These are phyloP conservation scores for Phyllostomus hastatus DNA, from an alignment of 2,113 vertebrate genomes.

Conservation along the genomic window DNA sequence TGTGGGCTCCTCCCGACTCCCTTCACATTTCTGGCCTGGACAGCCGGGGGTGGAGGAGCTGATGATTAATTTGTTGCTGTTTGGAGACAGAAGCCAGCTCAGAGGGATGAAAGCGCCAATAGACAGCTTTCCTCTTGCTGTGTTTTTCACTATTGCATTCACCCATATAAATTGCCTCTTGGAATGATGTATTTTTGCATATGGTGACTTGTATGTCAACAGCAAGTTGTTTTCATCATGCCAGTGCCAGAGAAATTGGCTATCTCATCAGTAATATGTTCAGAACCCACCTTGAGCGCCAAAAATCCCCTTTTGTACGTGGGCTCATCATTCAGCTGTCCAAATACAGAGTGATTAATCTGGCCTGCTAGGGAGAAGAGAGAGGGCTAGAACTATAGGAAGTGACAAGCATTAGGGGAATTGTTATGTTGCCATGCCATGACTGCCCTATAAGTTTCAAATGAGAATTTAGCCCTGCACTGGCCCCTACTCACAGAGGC, in stretches of 20 bases:
- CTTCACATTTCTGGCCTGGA: background rate
- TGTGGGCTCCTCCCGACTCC: rapidly evolving
- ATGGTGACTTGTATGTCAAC: background rate
- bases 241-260: slow-evolving; percentile 37
- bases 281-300: background rate
- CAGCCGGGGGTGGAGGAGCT: background rate
- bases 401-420: background rate
- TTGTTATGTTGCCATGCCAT: background rate
- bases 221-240: background rate
- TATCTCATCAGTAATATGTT: background rate
- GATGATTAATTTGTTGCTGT: background rate
- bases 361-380: background rate
- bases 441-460: background rate
- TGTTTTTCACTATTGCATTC: rapidly evolving
- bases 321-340: slow-evolving; percentile 17
- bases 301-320: background rate
- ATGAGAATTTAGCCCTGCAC: background rate
- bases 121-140: background rate
- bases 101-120: background rate
- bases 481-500: background rate
- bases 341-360: slow-evolving; percentile 14
- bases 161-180: background rate
- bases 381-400: background rate
- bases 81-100: background rate
- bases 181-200: background rate